A percentile compares a stretch with the other conserved stretches of the same genome.
phyloP scores from a whole-genome alignment of 1,140 invertebrate genomes.

The Holotrichia oblita region DNA sequence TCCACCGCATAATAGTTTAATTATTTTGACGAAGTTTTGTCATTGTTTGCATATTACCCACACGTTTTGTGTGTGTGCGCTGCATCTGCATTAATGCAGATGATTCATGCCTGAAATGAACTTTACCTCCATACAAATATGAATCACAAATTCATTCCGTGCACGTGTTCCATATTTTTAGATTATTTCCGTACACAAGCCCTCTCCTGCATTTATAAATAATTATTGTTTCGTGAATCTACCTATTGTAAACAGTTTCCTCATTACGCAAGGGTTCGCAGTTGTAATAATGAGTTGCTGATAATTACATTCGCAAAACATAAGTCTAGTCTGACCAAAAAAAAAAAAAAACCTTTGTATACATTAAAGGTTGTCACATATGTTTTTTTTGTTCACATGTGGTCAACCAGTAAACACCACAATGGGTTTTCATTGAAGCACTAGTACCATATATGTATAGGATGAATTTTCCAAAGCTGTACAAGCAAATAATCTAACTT shows the following conservation, averaged over 20 bases:
- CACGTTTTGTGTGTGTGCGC: neutral
- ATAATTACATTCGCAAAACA: neutral
- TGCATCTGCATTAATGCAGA: neutral
- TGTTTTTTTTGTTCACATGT: no score
- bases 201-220: neutral
- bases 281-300: neutral
- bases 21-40: neutral
- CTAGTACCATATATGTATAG: no score
- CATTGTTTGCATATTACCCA: neutral
- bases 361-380: no score
- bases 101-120: neutral
- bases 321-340: no score
- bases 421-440: no score
- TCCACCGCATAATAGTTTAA: neutral
- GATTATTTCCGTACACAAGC: neutral
- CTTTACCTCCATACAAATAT: neutral
- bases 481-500: no score
- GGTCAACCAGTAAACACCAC: no score
- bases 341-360: no score
- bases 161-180: slow-evolving; percentile 12
- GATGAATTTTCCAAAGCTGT: no score
- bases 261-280: neutral
- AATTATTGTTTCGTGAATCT: neutral
- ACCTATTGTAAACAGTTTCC: neutral
- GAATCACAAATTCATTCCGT: neutral